Evolutionary conservation across 2,113 vertebrate species (phyloP).

Genomic region (Cyanoderma ruficeps): DNA sequence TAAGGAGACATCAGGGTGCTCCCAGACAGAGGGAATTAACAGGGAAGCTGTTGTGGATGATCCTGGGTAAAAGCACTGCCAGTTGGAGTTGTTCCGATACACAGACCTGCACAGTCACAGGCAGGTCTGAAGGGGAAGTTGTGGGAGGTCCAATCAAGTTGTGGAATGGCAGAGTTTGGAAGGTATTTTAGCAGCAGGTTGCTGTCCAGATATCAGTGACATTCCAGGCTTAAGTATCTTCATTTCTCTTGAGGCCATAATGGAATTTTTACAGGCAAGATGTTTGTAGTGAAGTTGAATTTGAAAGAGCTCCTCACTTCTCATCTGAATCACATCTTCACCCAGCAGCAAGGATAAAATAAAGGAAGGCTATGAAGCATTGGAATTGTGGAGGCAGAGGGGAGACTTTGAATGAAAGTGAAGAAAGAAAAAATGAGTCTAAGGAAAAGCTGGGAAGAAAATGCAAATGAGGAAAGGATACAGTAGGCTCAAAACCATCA

Average conservation of each 20-base stretch:
- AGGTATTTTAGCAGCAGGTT: neutral
- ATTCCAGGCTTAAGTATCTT: neutral
- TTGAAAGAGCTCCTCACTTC: neutral
- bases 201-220: neutral
- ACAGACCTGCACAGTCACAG: neutral
- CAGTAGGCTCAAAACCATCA: neutral
- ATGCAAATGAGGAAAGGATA: neutral
- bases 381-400: neutral
- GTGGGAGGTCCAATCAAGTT: neutral
- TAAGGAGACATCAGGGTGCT: constrained; percentile 17
- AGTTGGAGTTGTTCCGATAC: neutral
- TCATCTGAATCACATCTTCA: neutral
- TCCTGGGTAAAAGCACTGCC: neutral
- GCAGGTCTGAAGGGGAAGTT: neutral
- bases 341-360: accelerated
- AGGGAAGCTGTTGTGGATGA: neutral
- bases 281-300: neutral
- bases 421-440: neutral
- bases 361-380: neutral
- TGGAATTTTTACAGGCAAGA: neutral
- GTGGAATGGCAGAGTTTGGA: neutral
- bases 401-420: neutral
- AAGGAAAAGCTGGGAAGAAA: neutral
- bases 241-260: neutral
- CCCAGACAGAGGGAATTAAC: neutral